phyloP scores from a whole-genome alignment of 2,113 vertebrate genomes.

The Bombycilla garrulus region DNA sequence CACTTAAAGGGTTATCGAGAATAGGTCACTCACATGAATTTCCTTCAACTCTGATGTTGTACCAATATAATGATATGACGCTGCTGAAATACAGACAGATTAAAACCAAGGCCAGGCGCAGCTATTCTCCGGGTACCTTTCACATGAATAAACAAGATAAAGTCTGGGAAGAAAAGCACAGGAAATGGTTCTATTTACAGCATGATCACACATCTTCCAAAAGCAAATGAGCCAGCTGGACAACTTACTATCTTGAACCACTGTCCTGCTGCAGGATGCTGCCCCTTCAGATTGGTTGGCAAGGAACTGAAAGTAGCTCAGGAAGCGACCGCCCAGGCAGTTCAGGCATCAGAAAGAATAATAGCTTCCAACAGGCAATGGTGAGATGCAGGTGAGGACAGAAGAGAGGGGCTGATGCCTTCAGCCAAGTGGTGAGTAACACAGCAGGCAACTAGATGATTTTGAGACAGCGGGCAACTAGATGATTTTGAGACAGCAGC shows the following conservation, averaged over 20 bases:
- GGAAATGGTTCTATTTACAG: conserved; percentile 61
- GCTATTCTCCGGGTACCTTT: conserved; percentile 44
- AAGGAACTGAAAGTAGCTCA: conserved; percentile 23
- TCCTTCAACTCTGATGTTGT: conserved; percentile 13
- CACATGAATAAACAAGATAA: conserved; percentile 60
- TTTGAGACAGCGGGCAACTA: neutral
- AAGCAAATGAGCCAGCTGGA: conserved; percentile 62
- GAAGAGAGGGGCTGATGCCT: neutral
- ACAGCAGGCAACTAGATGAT: neutral
- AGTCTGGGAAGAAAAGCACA: conserved; percentile 15
- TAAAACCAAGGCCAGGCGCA: neutral
- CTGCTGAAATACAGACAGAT: conserved; percentile 23
- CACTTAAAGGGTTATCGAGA: conserved; percentile 27
- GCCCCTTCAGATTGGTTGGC: conserved; percentile 56
- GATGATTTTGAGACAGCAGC: neutral
- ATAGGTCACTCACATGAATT: conserved; percentile 21
- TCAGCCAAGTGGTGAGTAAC: neutral
- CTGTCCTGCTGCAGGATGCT: conserved; percentile 58
- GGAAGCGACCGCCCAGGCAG: conserved; percentile 42
- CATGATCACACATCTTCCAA: conserved; percentile 60
- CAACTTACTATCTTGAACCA: conserved; percentile 60
- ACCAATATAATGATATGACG: neutral
- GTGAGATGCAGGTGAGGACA: neutral
- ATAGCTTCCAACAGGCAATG: accelerated
- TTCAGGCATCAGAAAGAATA: neutral